phyloP scores from a whole-genome alignment of 2,797 vertebrate species.

The Microchirus variegatus region DNA sequence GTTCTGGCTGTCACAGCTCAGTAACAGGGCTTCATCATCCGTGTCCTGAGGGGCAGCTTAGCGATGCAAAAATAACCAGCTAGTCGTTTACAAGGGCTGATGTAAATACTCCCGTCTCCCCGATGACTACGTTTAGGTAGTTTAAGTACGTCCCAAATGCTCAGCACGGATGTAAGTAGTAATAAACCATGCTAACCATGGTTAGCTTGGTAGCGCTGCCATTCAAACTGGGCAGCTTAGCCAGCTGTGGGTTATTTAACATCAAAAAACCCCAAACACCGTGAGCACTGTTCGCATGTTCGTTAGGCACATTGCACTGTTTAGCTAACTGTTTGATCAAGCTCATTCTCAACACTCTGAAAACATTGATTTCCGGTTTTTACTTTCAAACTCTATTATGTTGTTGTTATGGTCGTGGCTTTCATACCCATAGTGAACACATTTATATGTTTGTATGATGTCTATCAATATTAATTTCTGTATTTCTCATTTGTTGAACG shows the following conservation, averaged over 20 bases:
- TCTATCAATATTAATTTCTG: too few relatives aligned
- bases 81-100: constrained; percentile 4
- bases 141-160: neutral
- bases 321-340: too few relatives aligned
- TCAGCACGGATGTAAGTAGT: neutral
- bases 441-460: too few relatives aligned
- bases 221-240: constrained; percentile 26
- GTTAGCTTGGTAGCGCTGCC: constrained; percentile 37
- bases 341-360: too few relatives aligned
- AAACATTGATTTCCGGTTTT: too few relatives aligned
- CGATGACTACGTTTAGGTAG: neutral
- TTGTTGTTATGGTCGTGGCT: too few relatives aligned
- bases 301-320: neutral
- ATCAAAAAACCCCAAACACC: constrained; percentile 14
- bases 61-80: constrained; percentile 26
- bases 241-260: constrained; percentile 46
- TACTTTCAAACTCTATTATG: too few relatives aligned
- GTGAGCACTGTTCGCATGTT: constrained; percentile 28
- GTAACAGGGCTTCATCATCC: constrained; percentile 17
- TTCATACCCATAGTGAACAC: too few relatives aligned
- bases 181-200: neutral
- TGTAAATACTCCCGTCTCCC: constrained; percentile 28
- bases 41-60: neutral
- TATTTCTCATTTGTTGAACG: too few relatives aligned
- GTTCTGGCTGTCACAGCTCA: constrained; percentile 32